Evolutionary conservation across 2,888 invertebrate genomes (phyloP).

Genomic region (Oscheius myriophilus): DNA sequence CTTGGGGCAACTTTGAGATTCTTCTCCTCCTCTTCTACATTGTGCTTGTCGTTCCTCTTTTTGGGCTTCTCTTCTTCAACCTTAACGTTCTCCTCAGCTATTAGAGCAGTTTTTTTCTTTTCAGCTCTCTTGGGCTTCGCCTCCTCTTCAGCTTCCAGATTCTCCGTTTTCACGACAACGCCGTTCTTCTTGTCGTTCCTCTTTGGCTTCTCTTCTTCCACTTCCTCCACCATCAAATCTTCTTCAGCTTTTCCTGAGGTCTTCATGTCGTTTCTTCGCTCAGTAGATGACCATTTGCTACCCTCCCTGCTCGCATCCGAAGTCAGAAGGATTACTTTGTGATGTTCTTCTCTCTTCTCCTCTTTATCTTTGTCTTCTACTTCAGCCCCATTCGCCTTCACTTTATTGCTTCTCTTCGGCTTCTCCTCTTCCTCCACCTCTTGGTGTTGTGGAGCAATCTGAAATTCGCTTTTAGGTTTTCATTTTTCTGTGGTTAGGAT

Average conservation of each 20-base stretch:
- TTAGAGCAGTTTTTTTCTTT: background rate
- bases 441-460: too few species aligned
- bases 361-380: too few species aligned
- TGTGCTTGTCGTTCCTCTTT: background rate
- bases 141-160: background rate
- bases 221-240: background rate
- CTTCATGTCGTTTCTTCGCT: too few species aligned
- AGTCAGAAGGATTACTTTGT: too few species aligned
- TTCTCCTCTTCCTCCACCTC: too few species aligned
- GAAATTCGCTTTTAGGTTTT: too few species aligned
- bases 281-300: too few species aligned
- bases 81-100: background rate
- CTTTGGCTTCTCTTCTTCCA: background rate
- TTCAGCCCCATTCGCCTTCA: too few species aligned
- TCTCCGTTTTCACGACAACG: background rate
- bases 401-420: too few species aligned
- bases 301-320: too few species aligned
- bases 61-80: background rate
- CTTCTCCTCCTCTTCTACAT: slow-evolving; percentile 3
- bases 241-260: background rate
- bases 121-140: background rate
- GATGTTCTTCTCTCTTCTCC: too few species aligned
- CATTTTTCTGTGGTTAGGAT: too few species aligned
- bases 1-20: slow-evolving; percentile 8
- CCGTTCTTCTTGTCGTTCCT: background rate